Evolutionary conservation across 2,888 invertebrate genomes (phyloP).

Genomic region (Drosophila borealis): DNA sequence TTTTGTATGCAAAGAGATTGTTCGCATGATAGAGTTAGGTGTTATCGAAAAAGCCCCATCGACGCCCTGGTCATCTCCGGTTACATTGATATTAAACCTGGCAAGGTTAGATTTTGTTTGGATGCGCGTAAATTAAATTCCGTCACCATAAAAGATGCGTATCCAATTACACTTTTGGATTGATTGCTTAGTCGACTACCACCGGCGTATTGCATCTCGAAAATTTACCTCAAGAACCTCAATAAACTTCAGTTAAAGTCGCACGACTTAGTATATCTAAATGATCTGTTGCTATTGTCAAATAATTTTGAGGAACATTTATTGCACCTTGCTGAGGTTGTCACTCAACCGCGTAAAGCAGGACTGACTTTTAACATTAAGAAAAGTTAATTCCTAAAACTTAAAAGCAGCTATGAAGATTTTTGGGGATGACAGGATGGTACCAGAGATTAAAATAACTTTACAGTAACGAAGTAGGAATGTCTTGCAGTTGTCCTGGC

Average conservation of each 20-base stretch:
- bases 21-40: slow-evolving; percentile 7
- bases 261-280: no score
- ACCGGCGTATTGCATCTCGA: not conserved
- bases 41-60: slow-evolving; percentile 2
- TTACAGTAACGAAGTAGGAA: no score
- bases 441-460: not conserved
- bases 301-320: no score
- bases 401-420: no score
- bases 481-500: no score
- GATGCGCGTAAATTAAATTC: slow-evolving; percentile 1
- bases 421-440: no score
- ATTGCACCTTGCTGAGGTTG: no score
- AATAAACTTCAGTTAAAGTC: slow-evolving; percentile 3
- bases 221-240: not conserved
- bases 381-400: no score
- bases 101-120: slow-evolving; percentile 12
- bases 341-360: no score
- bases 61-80: not conserved
- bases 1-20: not conserved
- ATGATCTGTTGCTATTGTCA: no score
- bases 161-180: slow-evolving; percentile 6
- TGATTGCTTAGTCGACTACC: not conserved
- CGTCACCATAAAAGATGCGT: slow-evolving; percentile 1
- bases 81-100: slow-evolving; percentile 1
- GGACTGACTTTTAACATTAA: no score